These are phyloP conservation scores for Drosophila borealis DNA, from an alignment of 2,888 invertebrate species.

Conservation along the genomic window DNA sequence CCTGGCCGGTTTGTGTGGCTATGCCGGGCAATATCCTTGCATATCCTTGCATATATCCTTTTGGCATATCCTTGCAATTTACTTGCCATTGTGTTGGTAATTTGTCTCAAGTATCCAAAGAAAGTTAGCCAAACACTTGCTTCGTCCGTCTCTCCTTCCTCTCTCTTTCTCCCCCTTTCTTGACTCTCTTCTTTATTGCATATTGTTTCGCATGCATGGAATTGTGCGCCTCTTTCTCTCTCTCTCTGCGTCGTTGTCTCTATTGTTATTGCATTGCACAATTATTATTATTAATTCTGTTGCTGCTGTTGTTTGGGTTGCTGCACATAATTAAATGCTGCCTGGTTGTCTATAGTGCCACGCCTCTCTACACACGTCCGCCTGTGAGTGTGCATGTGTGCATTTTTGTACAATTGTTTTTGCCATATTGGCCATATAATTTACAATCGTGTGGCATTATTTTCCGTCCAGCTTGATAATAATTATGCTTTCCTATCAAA, in stretches of 20 bases:
- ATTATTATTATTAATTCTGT: conserved; percentile 57
- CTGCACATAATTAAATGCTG: conserved; percentile 71
- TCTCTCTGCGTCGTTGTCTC: conserved; percentile 9
- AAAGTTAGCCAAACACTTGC: conserved; percentile 25
- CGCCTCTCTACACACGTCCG: background rate
- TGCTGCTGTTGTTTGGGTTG: conserved; percentile 39
- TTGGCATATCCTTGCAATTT: conserved; percentile 65
- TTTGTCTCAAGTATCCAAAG: conserved; percentile 77
- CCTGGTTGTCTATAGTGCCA: background rate
- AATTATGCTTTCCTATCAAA: conserved; percentile 68
- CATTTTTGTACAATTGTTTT: conserved; percentile 44
- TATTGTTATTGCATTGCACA: conserved; percentile 62
- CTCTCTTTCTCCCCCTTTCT: background rate
- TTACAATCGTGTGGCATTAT: conserved; percentile 46
- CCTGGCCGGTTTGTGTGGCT: conserved; percentile 5
- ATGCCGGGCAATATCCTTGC: background rate
- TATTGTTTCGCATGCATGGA: conserved; percentile 61
- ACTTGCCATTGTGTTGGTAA: conserved; percentile 60
- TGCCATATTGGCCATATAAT: conserved; percentile 67
- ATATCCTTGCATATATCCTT: conserved; percentile 27
- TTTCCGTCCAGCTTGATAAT: conserved; percentile 43
- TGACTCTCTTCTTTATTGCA: conserved; percentile 64
- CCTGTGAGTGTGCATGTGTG: conserved; percentile 3
- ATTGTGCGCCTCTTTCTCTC: conserved; percentile 38
- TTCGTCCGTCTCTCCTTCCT: background rate